These are phyloP conservation scores for Eupleurogrammus muticus DNA, from an alignment of 2,797 vertebrate species.

Conservation along the genomic window DNA sequence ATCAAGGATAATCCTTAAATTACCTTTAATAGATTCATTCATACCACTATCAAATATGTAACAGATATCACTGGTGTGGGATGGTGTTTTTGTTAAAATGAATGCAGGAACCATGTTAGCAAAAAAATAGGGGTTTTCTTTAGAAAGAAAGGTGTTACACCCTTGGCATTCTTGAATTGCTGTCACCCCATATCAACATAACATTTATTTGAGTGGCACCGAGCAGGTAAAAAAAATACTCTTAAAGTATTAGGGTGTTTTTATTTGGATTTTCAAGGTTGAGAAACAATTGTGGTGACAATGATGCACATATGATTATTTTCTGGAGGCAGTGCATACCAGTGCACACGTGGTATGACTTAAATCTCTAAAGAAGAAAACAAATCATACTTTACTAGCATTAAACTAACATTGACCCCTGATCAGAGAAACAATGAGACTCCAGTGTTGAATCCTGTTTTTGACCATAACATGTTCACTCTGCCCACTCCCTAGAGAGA, in stretches of 20 bases:
- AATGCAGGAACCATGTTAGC: background rate
- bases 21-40: too few species aligned
- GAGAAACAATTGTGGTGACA: background rate
- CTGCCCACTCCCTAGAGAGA: background rate
- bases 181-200: background rate
- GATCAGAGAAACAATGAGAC: background rate
- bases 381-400: background rate
- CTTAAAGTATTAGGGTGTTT: background rate
- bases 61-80: too few species aligned
- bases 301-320: too few species aligned
- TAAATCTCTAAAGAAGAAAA: background rate
- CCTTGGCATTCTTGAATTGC: background rate
- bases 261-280: too few species aligned
- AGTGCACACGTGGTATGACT: too few species aligned
- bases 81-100: background rate
- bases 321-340: background rate
- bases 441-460: background rate
- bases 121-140: background rate
- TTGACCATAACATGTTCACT: background rate
- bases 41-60: too few species aligned
- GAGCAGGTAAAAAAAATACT: background rate
- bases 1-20: too few species aligned
- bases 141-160: background rate
- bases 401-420: background rate
- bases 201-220: background rate